Conservation (phyloP, 2,888 invertebrate genomes). For the Trichopoda pennipes region DNA sequence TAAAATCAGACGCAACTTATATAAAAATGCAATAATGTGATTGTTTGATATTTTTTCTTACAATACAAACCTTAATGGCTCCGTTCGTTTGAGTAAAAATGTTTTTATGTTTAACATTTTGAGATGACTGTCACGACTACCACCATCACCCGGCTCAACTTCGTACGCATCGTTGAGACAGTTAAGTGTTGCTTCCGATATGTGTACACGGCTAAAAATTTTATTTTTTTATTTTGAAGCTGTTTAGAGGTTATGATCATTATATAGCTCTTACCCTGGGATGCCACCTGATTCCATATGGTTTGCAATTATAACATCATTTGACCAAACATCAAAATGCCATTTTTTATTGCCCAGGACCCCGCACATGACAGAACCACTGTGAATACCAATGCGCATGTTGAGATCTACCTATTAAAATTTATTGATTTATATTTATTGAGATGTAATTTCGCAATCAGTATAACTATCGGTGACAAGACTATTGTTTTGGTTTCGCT, state of each 20-base stretch:
- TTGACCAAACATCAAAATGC: constrained; percentile 97
- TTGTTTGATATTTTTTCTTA: neutral
- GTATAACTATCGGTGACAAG: too few relatives aligned
- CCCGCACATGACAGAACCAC: constrained; percentile 96
- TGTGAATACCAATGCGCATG: constrained; percentile 99
- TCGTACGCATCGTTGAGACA: constrained; percentile 94
- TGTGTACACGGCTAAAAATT: constrained; percentile 91
- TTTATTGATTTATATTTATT: neutral
- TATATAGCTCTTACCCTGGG: constrained; percentile 88
- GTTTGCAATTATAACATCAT: constrained; percentile 97
- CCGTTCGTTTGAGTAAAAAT: constrained; percentile 91
- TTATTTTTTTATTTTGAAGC: neutral
- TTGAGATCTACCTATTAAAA: constrained; percentile 90
- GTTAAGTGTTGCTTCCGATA: constrained; percentile 93
- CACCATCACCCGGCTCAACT: constrained; percentile 95
- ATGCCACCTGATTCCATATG: constrained; percentile 98
- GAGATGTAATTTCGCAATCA: too few relatives aligned
- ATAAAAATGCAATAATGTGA: too few relatives aligned
- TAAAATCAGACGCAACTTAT: neutral
- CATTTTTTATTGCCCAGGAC: constrained; percentile 95
- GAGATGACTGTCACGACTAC: constrained; percentile 90
- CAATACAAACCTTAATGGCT: constrained; percentile 84
- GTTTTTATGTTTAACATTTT: constrained; percentile 93
- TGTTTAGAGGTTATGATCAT: neutral
- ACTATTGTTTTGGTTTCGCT: too few relatives aligned